phyloP scores from a whole-genome alignment of 2,113 vertebrate genomes.

The Hydrolagus affinis region DNA sequence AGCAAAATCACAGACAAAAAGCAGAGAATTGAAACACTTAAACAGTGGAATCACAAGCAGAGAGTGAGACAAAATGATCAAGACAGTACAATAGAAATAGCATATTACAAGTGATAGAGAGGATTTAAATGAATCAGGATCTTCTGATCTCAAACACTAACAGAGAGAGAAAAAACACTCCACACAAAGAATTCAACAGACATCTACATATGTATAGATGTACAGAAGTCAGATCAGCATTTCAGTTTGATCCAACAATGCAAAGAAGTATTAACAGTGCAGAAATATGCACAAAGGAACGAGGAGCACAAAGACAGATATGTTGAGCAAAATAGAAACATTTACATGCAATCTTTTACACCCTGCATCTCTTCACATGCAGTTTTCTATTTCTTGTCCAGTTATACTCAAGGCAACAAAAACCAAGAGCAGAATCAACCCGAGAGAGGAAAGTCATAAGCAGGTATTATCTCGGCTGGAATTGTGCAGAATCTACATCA shows the following conservation, averaged over 20 bases:
- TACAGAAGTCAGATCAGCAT: background rate
- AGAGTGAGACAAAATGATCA: background rate
- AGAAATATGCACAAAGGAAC: no score
- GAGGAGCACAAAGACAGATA: background rate
- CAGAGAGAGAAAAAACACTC: background rate
- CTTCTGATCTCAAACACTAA: background rate
- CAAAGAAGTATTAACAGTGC: background rate
- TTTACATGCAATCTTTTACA: no score
- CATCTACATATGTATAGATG: background rate
- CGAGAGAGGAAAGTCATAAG: no score
- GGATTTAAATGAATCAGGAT: background rate
- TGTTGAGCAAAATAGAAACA: background rate
- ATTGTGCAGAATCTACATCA: no score
- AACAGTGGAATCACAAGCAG: background rate
- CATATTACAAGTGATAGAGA: background rate
- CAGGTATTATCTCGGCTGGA: no score
- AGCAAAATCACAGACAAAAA: background rate
- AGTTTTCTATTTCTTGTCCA: no score
- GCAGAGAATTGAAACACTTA: background rate
- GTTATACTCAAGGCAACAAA: no score
- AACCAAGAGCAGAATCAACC: no score
- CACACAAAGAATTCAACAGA: background rate
- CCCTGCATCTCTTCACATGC: no score
- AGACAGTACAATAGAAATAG: background rate
- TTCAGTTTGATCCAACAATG: background rate